Percentiles rank a stretch among this genome's conserved stretches.
Conservation (phyloP, 2,888 invertebrate species). For the Tenthredo notha region DNA sequence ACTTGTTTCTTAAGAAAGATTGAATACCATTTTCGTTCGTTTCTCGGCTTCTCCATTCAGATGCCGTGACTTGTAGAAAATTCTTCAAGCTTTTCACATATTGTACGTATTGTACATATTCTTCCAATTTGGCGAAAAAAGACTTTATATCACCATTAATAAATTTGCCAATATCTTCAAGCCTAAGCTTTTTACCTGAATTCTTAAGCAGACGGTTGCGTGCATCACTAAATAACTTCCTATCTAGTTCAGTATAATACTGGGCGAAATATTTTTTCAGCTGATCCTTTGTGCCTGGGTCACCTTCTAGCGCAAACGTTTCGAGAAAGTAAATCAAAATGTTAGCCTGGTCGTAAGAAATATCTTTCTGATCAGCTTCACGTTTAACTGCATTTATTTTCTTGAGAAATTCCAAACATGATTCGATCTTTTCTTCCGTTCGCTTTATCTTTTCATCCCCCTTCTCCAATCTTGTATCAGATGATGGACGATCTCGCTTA, state of each 20-base stretch:
- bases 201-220: neutral
- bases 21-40: fast-evolving
- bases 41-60: neutral
- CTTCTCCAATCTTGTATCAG: neutral
- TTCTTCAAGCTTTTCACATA: neutral
- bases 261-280: neutral
- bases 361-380: neutral
- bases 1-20: fast-evolving
- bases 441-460: neutral
- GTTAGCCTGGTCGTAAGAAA: neutral
- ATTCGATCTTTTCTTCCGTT: neutral
- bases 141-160: neutral
- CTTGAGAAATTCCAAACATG: neutral
- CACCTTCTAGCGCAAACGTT: neutral
- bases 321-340: neutral
- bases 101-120: neutral
- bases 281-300: neutral
- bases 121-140: neutral
- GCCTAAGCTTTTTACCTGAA: neutral
- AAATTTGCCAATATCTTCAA: neutral
- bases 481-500: neutral
- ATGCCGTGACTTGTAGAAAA: neutral
- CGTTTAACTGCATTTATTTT: neutral
- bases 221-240: neutral
- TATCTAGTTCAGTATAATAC: neutral